Evolutionary conservation across 2,113 vertebrate genomes (phyloP).

Genomic region (Myxocyprinus asiaticus): DNA sequence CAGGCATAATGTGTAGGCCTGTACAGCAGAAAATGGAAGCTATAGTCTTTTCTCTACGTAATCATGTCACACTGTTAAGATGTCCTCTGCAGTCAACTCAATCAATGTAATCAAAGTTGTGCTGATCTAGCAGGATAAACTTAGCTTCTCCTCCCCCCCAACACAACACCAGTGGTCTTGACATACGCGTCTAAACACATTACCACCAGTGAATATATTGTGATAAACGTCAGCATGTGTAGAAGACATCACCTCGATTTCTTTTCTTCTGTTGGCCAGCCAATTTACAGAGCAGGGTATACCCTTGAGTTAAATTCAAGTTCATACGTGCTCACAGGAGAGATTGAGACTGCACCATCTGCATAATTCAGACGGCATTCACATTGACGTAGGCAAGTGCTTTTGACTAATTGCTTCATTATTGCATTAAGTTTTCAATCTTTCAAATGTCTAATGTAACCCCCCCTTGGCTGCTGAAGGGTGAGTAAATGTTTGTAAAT

Average conservation of each 20-base stretch:
- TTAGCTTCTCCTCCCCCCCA: constrained; percentile 64
- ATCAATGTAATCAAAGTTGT: constrained; percentile 80
- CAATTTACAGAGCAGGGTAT: constrained; percentile 70
- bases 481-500: constrained; percentile 64
- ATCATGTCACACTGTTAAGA: constrained; percentile 73
- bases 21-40: neutral
- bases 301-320: constrained; percentile 78
- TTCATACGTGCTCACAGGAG: constrained; percentile 59
- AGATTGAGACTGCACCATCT: constrained; percentile 60
- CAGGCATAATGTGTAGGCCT: too few relatives aligned
- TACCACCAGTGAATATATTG: constrained; percentile 72
- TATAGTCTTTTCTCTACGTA: constrained; percentile 54
- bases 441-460: constrained; percentile 51
- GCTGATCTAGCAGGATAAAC: constrained; percentile 76
- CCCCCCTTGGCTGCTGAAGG: constrained; percentile 59
- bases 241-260: constrained; percentile 76
- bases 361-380: constrained; percentile 67
- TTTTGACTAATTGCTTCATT: constrained; percentile 39
- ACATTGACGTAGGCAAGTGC: constrained; percentile 17
- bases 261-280: constrained; percentile 72
- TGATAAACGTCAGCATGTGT: constrained; percentile 73
- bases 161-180: constrained; percentile 19
- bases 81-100: constrained; percentile 74
- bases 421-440: constrained; percentile 28
- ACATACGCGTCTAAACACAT: constrained; percentile 69